Evolutionary conservation across 2,888 invertebrate species (phyloP), one percentile per base, ranked within the genome.

Genomic region (Tromatobia lineatoria): DNA sequence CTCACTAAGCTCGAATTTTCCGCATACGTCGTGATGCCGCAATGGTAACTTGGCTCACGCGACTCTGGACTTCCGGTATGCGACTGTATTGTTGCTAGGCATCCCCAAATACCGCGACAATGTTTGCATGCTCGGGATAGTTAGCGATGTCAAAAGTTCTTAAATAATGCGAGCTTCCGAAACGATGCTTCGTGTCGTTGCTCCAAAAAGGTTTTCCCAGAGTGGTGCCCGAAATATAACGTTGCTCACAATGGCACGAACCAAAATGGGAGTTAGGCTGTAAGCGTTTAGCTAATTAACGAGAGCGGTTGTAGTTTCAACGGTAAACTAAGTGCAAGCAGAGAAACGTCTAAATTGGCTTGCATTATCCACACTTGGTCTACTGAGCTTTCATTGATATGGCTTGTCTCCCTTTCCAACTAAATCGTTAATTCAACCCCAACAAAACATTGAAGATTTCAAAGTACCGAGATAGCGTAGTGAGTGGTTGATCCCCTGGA

Each of bases 401-500:
- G 6, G n/a, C n/a, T 29, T 29, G 29, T 45, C 42, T 64, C 42
- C 29, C 52, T 8, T 10, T 52, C 13, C 10, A 18, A 50, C 29
- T 64, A 67, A 59, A 66, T 52, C 52, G 73, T 64, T 64, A 69
- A 74, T 78, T 84, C 61, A 64, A 66, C 20, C 34, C 52, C 74
- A 75, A 70, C 61, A 52, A 59, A 47, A 76, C 67, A 73, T 73
- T 80, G 61, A 77, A 77, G 76, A 73, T 80, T 67, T 34, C 79
- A 71, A 66, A 71, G 76, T 50, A 61, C 38, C 54, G 75, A 34
- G 42, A 71, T 42, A 18, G 29, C 4, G 29, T 15, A 29, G n/a
- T 7, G n/a, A 18, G n/a, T n/a, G 23, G 59, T 47, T 61, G 18
- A 8, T 45, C 25, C 45, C 59, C 47, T 18, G 34, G 13, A 74